Base-by-base conservation (phyloP, 1,140 invertebrate genomes). In the Bombus impatiens region DNA sequence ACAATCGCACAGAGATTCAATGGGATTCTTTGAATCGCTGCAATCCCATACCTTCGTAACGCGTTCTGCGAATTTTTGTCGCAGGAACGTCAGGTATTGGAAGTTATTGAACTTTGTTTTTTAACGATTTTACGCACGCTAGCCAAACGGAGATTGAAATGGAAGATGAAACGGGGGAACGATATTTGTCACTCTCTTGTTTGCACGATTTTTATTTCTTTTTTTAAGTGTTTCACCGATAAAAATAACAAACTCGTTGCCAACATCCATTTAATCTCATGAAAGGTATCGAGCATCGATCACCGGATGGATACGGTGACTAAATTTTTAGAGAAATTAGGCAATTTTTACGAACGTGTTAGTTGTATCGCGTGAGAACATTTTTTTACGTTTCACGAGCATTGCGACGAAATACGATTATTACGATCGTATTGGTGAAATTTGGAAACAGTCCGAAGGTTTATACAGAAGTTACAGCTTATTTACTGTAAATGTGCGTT, bases 1-100 rank as follows among this genome's bases (percentile, higher is more conserved):
- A 59, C 25, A 59, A 59, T 28, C 25, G 5, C 1, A 2, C 5
- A 53, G 18, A 22, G 47, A 22, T 70, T 71, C 35, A 57, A 59
- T 59, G 59, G 37, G 32, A 79, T 59, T 84, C 53, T 62, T 47
- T 9, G 65, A 78, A 57, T 53, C 47, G 47, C 18, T 53, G 47
- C 28, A 28, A 25, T 40, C 8, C 3, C 25, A 9, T 18, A 25
- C 35, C 71, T 25, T 25, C 53, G 35, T 35, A 10, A 37, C 42
- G 53, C 8, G 25, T 65, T 67, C 57, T 28, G 37, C 22, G 32
- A 10, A 57, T 71, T 44, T 65, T 74, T 35, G 8, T 62, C 35
- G 1, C 10, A 44, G 42, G 65, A 59, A 28, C 72, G 25, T 15
- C 13, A 15, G 8, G 1, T 42, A n/a, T n/a, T 15, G 32, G 2